Conservation (phyloP, 2,797 vertebrate species). For the Lutjanus argentimaculatus region DNA sequence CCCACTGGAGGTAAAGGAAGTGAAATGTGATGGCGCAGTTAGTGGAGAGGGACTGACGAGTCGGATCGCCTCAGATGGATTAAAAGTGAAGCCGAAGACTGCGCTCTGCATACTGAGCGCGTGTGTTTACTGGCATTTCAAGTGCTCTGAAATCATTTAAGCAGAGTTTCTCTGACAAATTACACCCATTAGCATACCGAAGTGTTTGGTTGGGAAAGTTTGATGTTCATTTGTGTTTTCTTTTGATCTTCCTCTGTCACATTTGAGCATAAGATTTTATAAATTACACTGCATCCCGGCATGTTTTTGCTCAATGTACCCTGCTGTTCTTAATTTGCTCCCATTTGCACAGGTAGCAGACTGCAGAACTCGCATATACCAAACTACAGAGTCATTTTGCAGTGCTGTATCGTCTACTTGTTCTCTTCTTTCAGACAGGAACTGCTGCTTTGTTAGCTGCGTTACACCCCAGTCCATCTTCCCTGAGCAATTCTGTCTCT, state of each 20-base stretch:
- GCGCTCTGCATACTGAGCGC: slow-evolving; percentile 45
- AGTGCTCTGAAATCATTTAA: slow-evolving; percentile 50
- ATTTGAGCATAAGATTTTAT: slow-evolving; percentile 13
- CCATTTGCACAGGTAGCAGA: slow-evolving; percentile 15
- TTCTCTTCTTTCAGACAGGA: slow-evolving; percentile 40
- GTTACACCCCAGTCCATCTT: slow-evolving; percentile 48
- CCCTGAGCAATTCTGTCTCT: slow-evolving; percentile 44
- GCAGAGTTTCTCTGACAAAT: slow-evolving; percentile 56
- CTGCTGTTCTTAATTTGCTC: slow-evolving; percentile 10
- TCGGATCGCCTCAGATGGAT: slow-evolving; percentile 54
- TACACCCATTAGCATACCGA: slow-evolving; percentile 46
- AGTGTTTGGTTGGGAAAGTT: slow-evolving; percentile 44
- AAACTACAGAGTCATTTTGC: slow-evolving; percentile 4
- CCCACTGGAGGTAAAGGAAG: slow-evolving; percentile 47
- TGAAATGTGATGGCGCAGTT: slow-evolving; percentile 58
- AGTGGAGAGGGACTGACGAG: slow-evolving; percentile 37
- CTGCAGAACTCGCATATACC: background rate
- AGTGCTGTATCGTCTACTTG: slow-evolving; percentile 26
- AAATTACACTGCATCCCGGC: slow-evolving; percentile 6
- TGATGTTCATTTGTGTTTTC: slow-evolving; percentile 29
- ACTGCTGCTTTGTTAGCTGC: slow-evolving; percentile 53
- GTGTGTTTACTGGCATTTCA: slow-evolving; percentile 52
- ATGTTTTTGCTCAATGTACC: background rate
- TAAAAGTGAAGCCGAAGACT: slow-evolving; percentile 45
- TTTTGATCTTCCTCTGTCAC: slow-evolving; percentile 49